These are phyloP conservation scores for Pelecanus crispus DNA, from an alignment of 2,113 vertebrate species.

Conservation along the genomic window DNA sequence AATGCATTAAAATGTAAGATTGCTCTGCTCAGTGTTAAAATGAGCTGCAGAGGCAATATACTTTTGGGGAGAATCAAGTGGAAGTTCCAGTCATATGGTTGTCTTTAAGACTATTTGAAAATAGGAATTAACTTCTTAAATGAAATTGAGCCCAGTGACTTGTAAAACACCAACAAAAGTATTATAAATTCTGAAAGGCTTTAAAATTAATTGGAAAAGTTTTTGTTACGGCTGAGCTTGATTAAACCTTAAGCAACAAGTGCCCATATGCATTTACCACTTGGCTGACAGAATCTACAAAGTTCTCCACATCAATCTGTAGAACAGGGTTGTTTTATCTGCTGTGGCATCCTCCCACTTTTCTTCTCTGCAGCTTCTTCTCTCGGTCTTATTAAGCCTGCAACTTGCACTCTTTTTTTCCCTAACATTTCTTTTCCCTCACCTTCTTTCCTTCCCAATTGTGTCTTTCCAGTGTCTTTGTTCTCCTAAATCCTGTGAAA, in stretches of 20 bases:
- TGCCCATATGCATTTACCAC: neutral
- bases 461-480: neutral
- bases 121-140: neutral
- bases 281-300: neutral
- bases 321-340: neutral
- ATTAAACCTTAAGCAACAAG: neutral
- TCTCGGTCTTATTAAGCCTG: neutral
- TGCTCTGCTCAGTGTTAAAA: conserved; percentile 43
- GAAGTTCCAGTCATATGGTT: conserved; percentile 8
- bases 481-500: neutral
- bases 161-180: conserved; percentile 30
- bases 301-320: neutral
- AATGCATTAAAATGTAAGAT: conserved; percentile 71
- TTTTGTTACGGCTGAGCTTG: neutral
- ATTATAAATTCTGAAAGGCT: conserved; percentile 4
- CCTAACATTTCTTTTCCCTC: neutral
- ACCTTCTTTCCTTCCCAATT: neutral
- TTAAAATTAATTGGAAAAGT: neutral
- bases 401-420: neutral
- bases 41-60: conserved; percentile 34
- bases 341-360: neutral
- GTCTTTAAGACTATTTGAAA: neutral
- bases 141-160: neutral
- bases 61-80: neutral
- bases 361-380: neutral